Percentiles rank a stretch among this genome's conserved stretches.
phyloP scores from a whole-genome alignment of 2,888 invertebrate genomes.

The Epistrophella euchroma region DNA sequence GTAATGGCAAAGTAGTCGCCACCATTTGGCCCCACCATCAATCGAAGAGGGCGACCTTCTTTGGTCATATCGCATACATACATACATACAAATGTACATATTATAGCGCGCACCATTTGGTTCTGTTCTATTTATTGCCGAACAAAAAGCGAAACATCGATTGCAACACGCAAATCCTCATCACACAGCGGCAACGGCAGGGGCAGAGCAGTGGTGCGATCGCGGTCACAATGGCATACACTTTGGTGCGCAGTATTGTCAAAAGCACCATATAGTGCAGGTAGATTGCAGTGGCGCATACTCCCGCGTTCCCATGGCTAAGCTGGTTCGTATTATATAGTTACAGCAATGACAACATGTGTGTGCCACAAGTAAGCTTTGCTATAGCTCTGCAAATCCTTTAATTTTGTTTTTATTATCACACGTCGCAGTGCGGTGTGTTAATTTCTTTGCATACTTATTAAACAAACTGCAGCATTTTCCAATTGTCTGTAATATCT shows the following conservation, averaged over 20 bases:
- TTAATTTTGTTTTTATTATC: slow-evolving; percentile 70
- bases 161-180: slow-evolving; percentile 74
- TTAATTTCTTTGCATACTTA: slow-evolving; percentile 73
- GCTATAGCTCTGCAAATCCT: slow-evolving; percentile 56
- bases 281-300: slow-evolving; percentile 37
- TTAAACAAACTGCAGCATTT: slow-evolving; percentile 66
- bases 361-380: slow-evolving; percentile 62
- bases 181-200: neutral
- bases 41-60: slow-evolving; percentile 66
- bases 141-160: slow-evolving; percentile 73
- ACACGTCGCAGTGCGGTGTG: slow-evolving; percentile 37
- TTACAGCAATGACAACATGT: slow-evolving; percentile 64
- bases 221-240: neutral
- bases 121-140: slow-evolving; percentile 75
- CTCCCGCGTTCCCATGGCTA: slow-evolving; percentile 66
- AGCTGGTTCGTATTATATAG: neutral
- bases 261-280: slow-evolving; percentile 1
- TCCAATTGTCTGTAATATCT: slow-evolving; percentile 70
- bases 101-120: slow-evolving; percentile 53
- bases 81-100: neutral
- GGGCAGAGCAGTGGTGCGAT: neutral
- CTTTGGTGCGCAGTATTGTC: neutral
- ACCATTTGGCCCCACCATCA: slow-evolving; percentile 47
- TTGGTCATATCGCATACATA: slow-evolving; percentile 28
- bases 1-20: slow-evolving; percentile 56